These are phyloP conservation scores for Anodontia alba DNA, from an alignment of 2,888 invertebrate species.

Conservation along the genomic window DNA sequence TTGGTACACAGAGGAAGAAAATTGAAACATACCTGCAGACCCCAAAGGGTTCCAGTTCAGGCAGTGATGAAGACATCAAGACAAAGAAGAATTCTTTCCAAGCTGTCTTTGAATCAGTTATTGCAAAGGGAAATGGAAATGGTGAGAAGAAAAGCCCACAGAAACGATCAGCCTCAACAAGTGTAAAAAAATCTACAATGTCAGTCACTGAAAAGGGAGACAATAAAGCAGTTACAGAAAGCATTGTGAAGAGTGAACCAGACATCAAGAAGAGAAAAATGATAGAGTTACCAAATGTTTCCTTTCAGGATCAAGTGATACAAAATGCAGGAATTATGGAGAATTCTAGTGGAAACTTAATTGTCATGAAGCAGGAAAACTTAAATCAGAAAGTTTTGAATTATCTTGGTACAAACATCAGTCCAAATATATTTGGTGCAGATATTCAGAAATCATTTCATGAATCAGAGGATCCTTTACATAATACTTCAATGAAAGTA, in stretches of 20 bases:
- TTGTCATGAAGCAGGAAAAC: not conserved
- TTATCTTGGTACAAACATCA: not conserved
- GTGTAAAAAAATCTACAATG: not conserved
- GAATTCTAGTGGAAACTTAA: not conserved
- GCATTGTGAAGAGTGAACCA: not conserved
- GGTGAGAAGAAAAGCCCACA: not conserved
- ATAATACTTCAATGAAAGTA: not conserved
- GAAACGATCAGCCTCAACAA: not conserved
- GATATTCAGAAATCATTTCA: not conserved
- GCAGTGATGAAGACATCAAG: not conserved
- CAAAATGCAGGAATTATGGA: not conserved
- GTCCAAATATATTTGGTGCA: not conserved
- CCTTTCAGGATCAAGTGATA: not conserved
- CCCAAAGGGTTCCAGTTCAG: not conserved
- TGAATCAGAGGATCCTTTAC: not conserved
- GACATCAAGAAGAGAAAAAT: slow-evolving; percentile 1
- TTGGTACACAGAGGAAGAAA: not conserved
- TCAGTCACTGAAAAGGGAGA: not conserved
- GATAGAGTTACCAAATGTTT: not conserved
- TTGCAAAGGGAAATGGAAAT: not conserved
- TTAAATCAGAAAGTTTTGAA: not conserved
- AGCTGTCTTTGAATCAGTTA: not conserved
- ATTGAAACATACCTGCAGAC: not conserved
- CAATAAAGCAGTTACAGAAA: not conserved
- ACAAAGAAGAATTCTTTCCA: not conserved